Conservation (phyloP, 1,140 invertebrate genomes). For the Meloidogyne hapla region DNA sequence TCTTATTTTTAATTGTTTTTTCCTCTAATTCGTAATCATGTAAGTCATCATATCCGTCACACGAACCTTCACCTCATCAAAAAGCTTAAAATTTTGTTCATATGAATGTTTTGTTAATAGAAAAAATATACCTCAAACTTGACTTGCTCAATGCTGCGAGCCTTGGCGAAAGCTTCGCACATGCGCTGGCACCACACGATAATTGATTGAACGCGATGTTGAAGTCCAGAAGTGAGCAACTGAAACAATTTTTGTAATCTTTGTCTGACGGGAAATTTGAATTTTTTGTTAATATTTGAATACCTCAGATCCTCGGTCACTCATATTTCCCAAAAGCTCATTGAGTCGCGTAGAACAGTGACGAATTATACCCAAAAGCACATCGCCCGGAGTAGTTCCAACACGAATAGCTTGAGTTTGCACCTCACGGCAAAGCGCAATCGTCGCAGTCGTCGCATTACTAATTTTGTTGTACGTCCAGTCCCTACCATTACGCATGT, state of each 20-base stretch:
- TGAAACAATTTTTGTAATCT: neutral
- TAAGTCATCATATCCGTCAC: neutral
- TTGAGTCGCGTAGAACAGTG: slow-evolving; percentile 26
- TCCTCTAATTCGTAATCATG: too few relatives aligned
- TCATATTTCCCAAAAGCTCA: slow-evolving; percentile 24
- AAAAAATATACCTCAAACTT: slow-evolving; percentile 10
- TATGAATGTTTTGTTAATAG: neutral
- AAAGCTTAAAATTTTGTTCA: neutral
- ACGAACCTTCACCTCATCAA: neutral
- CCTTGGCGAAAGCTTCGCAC: slow-evolving; percentile 8
- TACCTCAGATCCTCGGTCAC: slow-evolving; percentile 20
- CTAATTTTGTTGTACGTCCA: slow-evolving; percentile 38
- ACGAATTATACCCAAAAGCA: slow-evolving; percentile 31
- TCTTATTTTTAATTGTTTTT: too few relatives aligned
- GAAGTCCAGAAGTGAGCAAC: slow-evolving; percentile 23
- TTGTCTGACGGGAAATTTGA: neutral
- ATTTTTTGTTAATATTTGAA: neutral
- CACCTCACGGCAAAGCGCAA: slow-evolving; percentile 31
- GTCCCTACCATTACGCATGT: slow-evolving; percentile 29
- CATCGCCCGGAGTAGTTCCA: slow-evolving; percentile 29
- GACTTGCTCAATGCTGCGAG: slow-evolving; percentile 18
- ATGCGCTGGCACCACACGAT: slow-evolving; percentile 4
- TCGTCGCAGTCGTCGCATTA: slow-evolving; percentile 17
- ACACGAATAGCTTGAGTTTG: slow-evolving; percentile 30
- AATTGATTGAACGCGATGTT: neutral